Evolutionary conservation across 2,888 invertebrate genomes (phyloP).

Genomic region (Corbicula japonica): DNA sequence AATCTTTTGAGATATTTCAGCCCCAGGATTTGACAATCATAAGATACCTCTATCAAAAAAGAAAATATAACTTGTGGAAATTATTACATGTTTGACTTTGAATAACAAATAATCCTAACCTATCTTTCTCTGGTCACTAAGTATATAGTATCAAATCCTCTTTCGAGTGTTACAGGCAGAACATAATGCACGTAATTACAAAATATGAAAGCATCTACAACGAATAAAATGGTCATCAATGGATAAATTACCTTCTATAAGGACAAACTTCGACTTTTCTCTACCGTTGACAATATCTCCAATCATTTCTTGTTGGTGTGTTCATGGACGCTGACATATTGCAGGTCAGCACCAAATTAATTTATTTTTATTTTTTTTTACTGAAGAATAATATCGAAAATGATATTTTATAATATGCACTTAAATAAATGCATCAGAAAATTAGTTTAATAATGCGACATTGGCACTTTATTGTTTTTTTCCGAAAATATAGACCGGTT

Average conservation of each 20-base stretch:
- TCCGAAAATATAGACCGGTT: neutral
- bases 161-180: too few species aligned
- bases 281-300: conserved; percentile 51
- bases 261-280: conserved; percentile 55
- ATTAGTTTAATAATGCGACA: conserved; percentile 15
- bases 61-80: too few species aligned
- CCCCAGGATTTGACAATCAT: too few species aligned
- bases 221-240: too few species aligned
- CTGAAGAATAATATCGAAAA: neutral
- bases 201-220: too few species aligned
- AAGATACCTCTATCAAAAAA: too few species aligned
- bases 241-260: conserved; percentile 47
- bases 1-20: too few species aligned
- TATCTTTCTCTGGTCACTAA: too few species aligned
- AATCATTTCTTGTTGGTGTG: conserved; percentile 54
- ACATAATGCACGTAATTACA: too few species aligned
- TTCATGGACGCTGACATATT: conserved; percentile 42
- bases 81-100: too few species aligned
- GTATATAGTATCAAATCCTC: too few species aligned
- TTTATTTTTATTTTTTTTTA: neutral
- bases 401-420: neutral
- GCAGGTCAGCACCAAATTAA: conserved; percentile 17
- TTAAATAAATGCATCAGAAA: neutral
- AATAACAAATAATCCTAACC: too few species aligned
- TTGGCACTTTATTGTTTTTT: neutral